phyloP scores from a whole-genome alignment of 2,797 vertebrate species.

The Muraenolepis orangiensis region DNA sequence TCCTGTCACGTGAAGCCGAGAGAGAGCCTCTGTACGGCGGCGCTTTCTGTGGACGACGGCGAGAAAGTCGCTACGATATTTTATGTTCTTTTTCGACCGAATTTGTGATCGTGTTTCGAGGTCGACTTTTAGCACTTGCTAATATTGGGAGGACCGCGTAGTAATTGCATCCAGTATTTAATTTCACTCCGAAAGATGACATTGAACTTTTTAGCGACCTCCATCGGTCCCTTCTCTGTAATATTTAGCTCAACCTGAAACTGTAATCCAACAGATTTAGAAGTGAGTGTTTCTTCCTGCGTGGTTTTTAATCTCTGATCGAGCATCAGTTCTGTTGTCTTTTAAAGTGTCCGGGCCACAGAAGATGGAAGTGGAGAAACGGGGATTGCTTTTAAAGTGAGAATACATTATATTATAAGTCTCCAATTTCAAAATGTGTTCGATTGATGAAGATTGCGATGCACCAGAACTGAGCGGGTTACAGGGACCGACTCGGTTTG shows the following conservation, averaged over 20 bases:
- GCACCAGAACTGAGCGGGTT: not conserved
- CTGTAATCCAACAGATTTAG: constrained; percentile 21
- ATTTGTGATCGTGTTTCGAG: not conserved
- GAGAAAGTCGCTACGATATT: not conserved
- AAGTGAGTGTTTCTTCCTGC: not conserved
- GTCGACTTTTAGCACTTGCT: not conserved
- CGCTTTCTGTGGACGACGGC: not conserved
- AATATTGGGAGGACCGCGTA: constrained; percentile 12
- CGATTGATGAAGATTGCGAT: not conserved
- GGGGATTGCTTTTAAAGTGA: not conserved
- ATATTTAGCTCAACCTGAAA: constrained; percentile 37
- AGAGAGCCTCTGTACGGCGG: not conserved
- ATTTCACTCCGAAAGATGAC: constrained; percentile 24
- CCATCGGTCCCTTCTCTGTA: not conserved
- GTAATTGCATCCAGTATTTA: constrained; percentile 47
- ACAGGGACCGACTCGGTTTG: not conserved
- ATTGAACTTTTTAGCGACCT: constrained; percentile 12
- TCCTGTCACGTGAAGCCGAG: constrained; percentile 49
- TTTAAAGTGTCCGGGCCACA: not conserved
- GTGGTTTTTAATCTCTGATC: not conserved
- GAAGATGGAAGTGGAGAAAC: no score
- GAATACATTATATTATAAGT: not conserved
- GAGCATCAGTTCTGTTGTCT: not conserved
- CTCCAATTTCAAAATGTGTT: no score
- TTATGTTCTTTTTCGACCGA: no score